Evolutionary conservation across 2,113 vertebrate species (phyloP).

Genomic region (Clarias batrachus): DNA sequence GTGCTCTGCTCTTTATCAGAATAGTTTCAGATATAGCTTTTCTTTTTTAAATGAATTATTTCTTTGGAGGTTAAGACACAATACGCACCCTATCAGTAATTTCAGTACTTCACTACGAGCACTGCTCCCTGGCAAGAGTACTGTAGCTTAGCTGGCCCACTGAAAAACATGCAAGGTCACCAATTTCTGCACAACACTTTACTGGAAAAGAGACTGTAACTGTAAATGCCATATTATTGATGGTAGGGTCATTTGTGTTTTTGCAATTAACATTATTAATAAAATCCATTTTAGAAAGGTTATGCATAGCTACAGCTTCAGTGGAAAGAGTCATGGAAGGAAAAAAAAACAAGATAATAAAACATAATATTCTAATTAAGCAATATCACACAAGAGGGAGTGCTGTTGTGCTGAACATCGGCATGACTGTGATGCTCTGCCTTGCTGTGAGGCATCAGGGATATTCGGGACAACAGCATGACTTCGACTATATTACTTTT

Average conservation of each 20-base stretch:
- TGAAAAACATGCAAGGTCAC: not conserved
- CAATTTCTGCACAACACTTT: not conserved
- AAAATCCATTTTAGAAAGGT: not conserved
- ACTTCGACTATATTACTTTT: too few species aligned
- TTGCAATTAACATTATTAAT: not conserved
- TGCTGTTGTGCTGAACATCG: too few species aligned
- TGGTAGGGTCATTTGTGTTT: not conserved
- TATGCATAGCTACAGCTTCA: not conserved
- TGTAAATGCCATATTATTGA: not conserved
- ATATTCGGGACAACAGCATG: too few species aligned
- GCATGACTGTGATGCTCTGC: too few species aligned
- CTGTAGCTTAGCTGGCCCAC: not conserved
- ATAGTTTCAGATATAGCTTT: not conserved
- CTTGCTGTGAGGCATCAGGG: too few species aligned
- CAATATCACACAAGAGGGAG: too few species aligned
- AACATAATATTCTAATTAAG: not conserved
- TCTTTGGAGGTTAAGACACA: not conserved
- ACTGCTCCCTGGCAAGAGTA: not conserved
- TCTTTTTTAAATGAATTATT: not conserved
- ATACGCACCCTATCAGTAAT: not conserved
- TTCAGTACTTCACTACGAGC: not conserved
- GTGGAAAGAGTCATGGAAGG: not conserved
- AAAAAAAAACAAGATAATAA: not conserved
- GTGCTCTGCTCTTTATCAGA: too few species aligned
- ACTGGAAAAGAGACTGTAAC: not conserved